Evolutionary conservation across 2,113 vertebrate genomes (phyloP).

Genomic region (Puntigrus tetrazona): DNA sequence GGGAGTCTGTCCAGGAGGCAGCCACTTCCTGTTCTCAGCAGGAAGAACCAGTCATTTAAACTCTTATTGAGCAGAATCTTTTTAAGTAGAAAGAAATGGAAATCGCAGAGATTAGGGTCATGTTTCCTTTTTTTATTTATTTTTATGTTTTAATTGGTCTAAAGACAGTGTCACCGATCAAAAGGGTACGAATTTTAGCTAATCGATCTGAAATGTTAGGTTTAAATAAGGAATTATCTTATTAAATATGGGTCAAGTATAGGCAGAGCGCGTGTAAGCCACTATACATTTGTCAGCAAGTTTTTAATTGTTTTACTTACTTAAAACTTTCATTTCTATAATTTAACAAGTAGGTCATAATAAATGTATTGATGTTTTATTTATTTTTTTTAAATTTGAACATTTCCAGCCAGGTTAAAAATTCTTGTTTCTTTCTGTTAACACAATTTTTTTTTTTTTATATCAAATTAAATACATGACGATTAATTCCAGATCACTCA

Average conservation of each 20-base stretch:
- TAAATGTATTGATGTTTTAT: no score
- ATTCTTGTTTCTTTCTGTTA: no score
- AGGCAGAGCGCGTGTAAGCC: no score
- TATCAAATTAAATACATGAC: neutral
- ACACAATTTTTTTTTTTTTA: no score
- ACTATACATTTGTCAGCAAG: no score
- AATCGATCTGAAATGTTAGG: neutral
- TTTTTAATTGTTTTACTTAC: no score
- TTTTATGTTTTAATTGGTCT: neutral
- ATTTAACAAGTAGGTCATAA: no score
- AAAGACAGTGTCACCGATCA: neutral
- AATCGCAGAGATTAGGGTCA: neutral
- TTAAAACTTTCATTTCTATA: no score
- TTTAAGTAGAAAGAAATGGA: neutral
- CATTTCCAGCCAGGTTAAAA: neutral
- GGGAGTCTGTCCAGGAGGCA: neutral
- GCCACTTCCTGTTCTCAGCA: conserved; percentile 12
- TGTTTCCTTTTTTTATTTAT: neutral
- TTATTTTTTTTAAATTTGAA: no score
- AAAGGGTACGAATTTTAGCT: neutral
- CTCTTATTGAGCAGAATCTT: neutral
- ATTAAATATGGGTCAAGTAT: neutral
- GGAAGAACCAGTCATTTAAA: neutral
- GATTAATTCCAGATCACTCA: neutral
- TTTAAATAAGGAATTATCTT: neutral